Conservation (phyloP, 2,888 invertebrate genomes). For the Cryptus armator region DNA sequence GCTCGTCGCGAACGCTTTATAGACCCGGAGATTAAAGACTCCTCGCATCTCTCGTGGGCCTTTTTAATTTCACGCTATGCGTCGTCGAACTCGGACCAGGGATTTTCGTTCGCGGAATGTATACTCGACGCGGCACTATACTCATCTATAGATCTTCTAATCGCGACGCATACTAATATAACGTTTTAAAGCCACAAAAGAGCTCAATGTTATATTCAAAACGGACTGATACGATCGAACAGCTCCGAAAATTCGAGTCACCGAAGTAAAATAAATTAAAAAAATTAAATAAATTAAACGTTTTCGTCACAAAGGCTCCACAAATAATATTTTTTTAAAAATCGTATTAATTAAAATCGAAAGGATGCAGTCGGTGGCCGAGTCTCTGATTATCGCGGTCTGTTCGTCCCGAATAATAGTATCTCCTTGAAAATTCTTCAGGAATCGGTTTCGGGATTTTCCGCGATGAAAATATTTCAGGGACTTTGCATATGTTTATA, state of each 20-base stretch:
- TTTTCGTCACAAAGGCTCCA: background rate
- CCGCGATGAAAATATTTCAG: slow-evolving; percentile 68
- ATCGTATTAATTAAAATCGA: background rate
- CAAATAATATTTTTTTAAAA: background rate
- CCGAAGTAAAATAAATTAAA: background rate
- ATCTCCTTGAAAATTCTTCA: slow-evolving; percentile 27
- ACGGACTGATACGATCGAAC: slow-evolving; percentile 24
- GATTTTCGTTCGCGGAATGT: slow-evolving; percentile 51
- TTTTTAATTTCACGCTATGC: slow-evolving; percentile 65
- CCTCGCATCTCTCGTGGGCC: slow-evolving; percentile 70
- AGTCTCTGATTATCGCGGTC: background rate
- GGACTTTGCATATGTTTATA: slow-evolving; percentile 68
- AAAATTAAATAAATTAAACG: too few species aligned
- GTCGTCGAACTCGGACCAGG: slow-evolving; percentile 50
- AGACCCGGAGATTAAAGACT: slow-evolving; percentile 83
- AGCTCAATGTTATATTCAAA: background rate
- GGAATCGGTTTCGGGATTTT: slow-evolving; percentile 66
- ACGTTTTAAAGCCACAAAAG: background rate
- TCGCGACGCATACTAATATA: slow-evolving; percentile 44
- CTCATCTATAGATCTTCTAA: slow-evolving; percentile 54
- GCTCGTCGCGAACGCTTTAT: slow-evolving; percentile 75
- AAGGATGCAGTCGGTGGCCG: too few species aligned
- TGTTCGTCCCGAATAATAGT: background rate
- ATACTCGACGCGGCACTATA: slow-evolving; percentile 33
- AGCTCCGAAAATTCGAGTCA: background rate